phyloP scores from a whole-genome alignment of 1,140 invertebrate species.

The Radopholus similis region DNA sequence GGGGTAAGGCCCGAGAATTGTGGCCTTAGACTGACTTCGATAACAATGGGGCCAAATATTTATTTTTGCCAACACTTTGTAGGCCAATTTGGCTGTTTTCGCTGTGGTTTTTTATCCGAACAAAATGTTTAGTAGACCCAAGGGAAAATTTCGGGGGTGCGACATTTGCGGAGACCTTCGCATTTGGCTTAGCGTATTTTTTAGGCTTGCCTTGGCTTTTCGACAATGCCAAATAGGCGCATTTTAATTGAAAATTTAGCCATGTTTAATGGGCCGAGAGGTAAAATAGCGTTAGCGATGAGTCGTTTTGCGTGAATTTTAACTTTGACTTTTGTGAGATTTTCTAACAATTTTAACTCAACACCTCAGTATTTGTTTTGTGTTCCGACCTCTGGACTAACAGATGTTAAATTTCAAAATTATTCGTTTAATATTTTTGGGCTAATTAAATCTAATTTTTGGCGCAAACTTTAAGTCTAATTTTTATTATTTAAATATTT shows the following conservation, averaged over 20 bases:
- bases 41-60: conserved; percentile 1
- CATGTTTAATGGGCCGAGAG: conserved; percentile 46
- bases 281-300: conserved; percentile 20
- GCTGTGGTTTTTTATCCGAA: too few species aligned
- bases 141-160: too few species aligned
- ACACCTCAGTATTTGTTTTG: neutral
- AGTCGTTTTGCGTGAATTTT: too few species aligned
- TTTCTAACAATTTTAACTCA: neutral
- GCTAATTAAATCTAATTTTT: neutral
- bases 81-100: too few species aligned
- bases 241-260: conserved; percentile 22
- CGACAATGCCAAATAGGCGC: neutral
- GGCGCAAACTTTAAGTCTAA: neutral
- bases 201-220: conserved; percentile 9
- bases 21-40: too few species aligned
- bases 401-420: neutral
- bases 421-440: too few species aligned
- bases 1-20: too few species aligned
- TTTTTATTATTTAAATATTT: conserved; percentile 10
- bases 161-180: too few species aligned
- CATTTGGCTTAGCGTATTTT: too few species aligned
- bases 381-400: neutral
- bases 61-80: conserved; percentile 17
- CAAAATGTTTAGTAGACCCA: too few species aligned
- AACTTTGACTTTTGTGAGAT: conserved; percentile 11